phyloP scores from a whole-genome alignment of 2,888 invertebrate genomes.

The Metallyticus violacea region DNA sequence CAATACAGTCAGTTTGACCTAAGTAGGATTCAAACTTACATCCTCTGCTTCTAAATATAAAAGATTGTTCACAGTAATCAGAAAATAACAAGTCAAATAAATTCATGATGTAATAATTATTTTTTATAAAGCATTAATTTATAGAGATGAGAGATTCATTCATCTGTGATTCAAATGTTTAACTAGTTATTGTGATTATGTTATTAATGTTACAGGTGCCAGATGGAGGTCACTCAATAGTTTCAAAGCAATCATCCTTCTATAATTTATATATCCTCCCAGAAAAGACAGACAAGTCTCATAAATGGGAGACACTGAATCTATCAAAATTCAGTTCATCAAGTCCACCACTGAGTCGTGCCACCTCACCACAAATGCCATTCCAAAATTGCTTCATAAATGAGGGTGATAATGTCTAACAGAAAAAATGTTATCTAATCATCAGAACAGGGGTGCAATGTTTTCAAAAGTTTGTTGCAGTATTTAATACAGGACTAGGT shows the following conservation, averaged over 20 bases:
- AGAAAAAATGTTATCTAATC: too few relatives aligned
- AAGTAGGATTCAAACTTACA: too few relatives aligned
- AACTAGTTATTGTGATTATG: not conserved
- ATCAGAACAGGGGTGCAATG: too few relatives aligned
- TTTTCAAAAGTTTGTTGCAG: too few relatives aligned
- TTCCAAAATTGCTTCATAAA: too few relatives aligned
- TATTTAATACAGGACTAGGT: too few relatives aligned
- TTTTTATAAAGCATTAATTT: not conserved
- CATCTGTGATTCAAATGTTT: not conserved
- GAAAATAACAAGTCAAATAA: not conserved
- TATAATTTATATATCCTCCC: slow-evolving; percentile 92
- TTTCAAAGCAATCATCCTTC: slow-evolving; percentile 93
- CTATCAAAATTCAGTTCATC: slow-evolving; percentile 89
- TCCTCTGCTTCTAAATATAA: too few relatives aligned
- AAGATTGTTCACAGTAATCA: too few relatives aligned
- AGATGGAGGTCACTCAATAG: slow-evolving; percentile 94
- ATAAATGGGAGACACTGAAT: slow-evolving; percentile 88
- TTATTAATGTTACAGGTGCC: slow-evolving; percentile 56
- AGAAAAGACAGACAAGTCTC: slow-evolving; percentile 93
- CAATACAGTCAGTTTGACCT: too few relatives aligned
- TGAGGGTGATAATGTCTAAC: too few relatives aligned
- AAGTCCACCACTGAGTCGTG: slow-evolving; percentile 86
- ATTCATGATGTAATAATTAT: not conserved
- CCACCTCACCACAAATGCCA: slow-evolving; percentile 91
- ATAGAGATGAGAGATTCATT: not conserved